Evolutionary conservation across 2,797 vertebrate genomes (phyloP).

Genomic region (Oreonectes daqikongensis): DNA sequence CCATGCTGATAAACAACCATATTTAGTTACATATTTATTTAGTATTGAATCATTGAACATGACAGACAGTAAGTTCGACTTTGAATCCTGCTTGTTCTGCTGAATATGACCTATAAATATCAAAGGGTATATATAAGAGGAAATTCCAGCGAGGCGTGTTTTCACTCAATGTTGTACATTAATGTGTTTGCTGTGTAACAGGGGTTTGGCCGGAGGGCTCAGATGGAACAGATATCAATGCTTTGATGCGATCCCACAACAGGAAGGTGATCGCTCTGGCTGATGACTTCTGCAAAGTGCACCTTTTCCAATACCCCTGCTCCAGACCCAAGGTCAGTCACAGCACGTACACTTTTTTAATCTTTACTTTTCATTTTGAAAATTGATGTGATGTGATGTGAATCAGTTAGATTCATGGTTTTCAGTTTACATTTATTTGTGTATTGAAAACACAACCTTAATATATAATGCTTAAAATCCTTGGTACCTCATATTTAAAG

Average conservation of each 20-base stretch:
- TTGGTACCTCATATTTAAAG: no score
- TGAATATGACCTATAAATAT: no score
- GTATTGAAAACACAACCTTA: no score
- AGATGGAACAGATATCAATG: slow-evolving; percentile 97
- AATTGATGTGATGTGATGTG: no score
- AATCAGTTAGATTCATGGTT: no score
- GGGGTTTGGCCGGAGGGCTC: slow-evolving; percentile 98
- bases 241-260: slow-evolving; percentile 90
- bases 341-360: no score
- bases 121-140: neutral
- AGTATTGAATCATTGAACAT: no score
- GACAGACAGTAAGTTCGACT: no score
- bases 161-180: neutral
- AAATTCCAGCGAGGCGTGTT: neutral
- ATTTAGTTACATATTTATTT: neutral
- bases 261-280: slow-evolving; percentile 94
- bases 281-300: slow-evolving; percentile 98
- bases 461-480: no score
- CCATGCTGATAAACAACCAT: neutral
- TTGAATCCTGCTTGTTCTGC: no score
- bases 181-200: slow-evolving; percentile 58
- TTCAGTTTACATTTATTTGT: no score
- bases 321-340: slow-evolving; percentile 89
- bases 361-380: no score
- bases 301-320: slow-evolving; percentile 95